Evolutionary conservation across 1,140 invertebrate species (phyloP).

Genomic region (Hydropsyche tenuis): DNA sequence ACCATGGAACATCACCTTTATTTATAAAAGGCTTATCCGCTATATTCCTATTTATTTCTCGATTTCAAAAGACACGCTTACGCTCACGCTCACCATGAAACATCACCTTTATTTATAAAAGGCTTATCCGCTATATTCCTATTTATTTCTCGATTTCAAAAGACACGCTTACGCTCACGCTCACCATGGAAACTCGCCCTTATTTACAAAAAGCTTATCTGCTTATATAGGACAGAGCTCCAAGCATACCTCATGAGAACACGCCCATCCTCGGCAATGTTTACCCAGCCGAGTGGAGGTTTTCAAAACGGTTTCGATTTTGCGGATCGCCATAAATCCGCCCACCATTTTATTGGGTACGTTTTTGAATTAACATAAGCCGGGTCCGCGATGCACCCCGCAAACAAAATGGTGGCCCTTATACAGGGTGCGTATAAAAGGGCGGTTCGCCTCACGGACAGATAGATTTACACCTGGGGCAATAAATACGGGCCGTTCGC

Average conservation of each 20-base stretch:
- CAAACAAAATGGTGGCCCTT: conserved; percentile 43
- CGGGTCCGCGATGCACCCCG: neutral
- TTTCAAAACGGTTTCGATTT: conserved; percentile 4
- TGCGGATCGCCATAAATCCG: conserved; percentile 26
- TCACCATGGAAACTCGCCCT: no score
- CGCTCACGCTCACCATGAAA: no score
- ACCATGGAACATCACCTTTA: no score
- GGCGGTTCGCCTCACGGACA: neutral
- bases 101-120: neutral
- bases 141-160: no score
- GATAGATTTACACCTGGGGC: conserved; percentile 40
- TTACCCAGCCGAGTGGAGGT: neutral
- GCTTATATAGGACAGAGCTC: no score
- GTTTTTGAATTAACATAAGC: conserved; percentile 48
- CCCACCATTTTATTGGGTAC: conserved; percentile 41
- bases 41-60: no score
- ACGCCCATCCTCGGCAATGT: neutral
- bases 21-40: no score
- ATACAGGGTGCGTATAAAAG: no score
- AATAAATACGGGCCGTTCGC: conserved; percentile 23
- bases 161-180: no score
- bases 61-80: no score
- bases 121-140: conserved; percentile 23
- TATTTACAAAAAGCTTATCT: no score
- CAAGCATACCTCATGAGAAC: no score